Base-by-base conservation (phyloP, 2,888 invertebrate species). In the Pandemis heparana region DNA sequence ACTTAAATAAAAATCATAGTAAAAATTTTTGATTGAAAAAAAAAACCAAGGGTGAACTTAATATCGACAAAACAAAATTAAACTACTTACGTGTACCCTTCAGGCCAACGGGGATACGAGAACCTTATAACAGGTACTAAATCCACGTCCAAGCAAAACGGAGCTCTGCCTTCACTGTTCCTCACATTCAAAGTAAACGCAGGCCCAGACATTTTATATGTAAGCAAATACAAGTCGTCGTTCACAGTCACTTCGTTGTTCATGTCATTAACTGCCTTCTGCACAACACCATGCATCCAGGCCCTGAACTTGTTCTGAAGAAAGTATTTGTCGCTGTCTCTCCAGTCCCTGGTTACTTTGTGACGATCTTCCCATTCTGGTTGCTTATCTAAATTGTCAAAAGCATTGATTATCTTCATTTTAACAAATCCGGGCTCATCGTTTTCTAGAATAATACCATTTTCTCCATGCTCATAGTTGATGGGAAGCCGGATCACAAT, bases 101-200 rank as follows among this genome's bases (percentile, higher is more conserved):
- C 78, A 0, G 94, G 93, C 88, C 92, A 92, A 5, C 92, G 86
- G 1, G 92, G 90, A n/a, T 78, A 79, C 76, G 82, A 80, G 77
- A 95, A 95, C 77, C 89, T 87, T 59, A 95, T 90, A 38, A 94
- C 95, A 0, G 95, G 95, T 51, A 95, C 95, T 61, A 95, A 79
- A 77, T 96, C 95, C 0, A 96, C 90, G 70, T 92, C 89, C 75
- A 96, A 84, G 0, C 76, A 75, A 60, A 91, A 89, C 18, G 84
- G 77, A 5, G 84, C 81, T 3, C 79, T 82, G 1, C 82, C 81
- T 4, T 77, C 77, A 0, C 76, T 80, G 53, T 88, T 89, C n/a
- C 83, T 76, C 14, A 95, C 80, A 72, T 86, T 87, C 6, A 96
- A 77, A 0, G 95, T 96, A 79, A 95, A 95, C 4, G 96, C 96